Evolutionary conservation across 2,888 invertebrate species (phyloP).

Genomic region (Eumacrocentrus americanus): DNA sequence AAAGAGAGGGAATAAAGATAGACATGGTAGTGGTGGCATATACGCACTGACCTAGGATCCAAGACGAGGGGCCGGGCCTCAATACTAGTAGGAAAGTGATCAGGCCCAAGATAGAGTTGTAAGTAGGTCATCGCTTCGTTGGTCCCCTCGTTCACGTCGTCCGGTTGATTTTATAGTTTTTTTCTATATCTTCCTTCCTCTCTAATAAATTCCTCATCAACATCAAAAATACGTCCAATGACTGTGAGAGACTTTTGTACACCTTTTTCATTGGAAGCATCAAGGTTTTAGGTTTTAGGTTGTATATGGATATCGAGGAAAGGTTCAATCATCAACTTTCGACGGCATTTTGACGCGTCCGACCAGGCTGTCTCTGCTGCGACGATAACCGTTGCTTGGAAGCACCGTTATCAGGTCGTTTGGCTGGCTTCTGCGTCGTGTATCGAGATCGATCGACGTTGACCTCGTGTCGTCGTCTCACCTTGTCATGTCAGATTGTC

Average conservation of each 20-base stretch:
- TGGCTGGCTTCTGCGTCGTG: conserved; percentile 33
- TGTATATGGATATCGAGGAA: neutral
- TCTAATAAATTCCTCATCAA: conserved; percentile 26
- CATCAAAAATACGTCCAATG: neutral
- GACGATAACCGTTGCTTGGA: conserved; percentile 49
- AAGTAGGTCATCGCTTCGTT: conserved; percentile 33
- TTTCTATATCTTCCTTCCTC: conserved; percentile 29
- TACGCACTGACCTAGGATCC: conserved; percentile 45
- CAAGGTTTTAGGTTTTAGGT: neutral
- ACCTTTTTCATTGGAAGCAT: neutral
- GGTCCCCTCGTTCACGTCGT: conserved; percentile 20
- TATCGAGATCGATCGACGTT: conserved; percentile 39
- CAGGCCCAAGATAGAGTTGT: conserved; percentile 15
- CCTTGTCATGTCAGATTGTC: conserved; percentile 15
- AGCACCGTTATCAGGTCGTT: conserved; percentile 51
- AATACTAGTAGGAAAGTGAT: conserved; percentile 22
- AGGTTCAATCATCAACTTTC: conserved; percentile 29
- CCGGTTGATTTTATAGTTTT: conserved; percentile 34
- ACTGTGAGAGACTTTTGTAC: conserved; percentile 9
- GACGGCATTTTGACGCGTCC: conserved; percentile 26
- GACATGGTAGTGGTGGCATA: conserved; percentile 8
- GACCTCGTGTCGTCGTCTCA: conserved; percentile 28
- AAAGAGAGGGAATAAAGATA: conserved; percentile 1
- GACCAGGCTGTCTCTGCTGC: conserved; percentile 13
- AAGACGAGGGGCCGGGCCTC: conserved; percentile 26